Percentiles rank a stretch among this genome's conserved stretches.
phyloP scores from a whole-genome alignment of 2,113 vertebrate genomes.

The Sisor rabdophorus region DNA sequence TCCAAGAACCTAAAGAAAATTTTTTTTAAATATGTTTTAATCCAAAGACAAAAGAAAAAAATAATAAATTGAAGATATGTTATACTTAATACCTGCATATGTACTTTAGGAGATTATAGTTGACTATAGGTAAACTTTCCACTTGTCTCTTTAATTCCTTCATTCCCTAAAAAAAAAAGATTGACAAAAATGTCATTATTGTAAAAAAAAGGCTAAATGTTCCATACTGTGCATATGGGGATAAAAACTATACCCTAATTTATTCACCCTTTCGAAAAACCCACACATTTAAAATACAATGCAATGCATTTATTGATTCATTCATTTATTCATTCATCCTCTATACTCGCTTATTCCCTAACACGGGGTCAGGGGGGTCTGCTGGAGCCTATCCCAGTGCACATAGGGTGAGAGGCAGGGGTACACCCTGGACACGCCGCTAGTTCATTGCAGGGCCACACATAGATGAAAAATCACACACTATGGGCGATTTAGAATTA shows the following conservation, averaged over 20 bases:
- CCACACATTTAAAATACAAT: too few relatives aligned
- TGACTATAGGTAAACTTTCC: conserved; percentile 85
- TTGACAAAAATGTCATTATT: not conserved
- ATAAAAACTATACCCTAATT: not conserved
- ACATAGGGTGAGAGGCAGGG: too few relatives aligned
- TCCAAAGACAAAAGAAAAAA: not conserved
- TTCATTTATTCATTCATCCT: too few relatives aligned
- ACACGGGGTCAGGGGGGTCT: too few relatives aligned
- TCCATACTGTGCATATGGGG: not conserved
- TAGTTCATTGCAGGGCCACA: too few relatives aligned
- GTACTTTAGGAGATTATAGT: conserved; percentile 94
- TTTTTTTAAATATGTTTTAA: not conserved
- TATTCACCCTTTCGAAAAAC: not conserved
- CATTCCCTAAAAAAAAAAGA: conserved; percentile 72
- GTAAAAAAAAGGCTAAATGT: not conserved
- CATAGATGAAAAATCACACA: too few relatives aligned
- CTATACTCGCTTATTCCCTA: too few relatives aligned
- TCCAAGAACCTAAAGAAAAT: conserved; percentile 84
- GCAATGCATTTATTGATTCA: too few relatives aligned
- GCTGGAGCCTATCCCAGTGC: too few relatives aligned
- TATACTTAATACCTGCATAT: conserved; percentile 83
- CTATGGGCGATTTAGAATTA: too few relatives aligned
- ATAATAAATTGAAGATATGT: not conserved
- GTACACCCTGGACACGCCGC: too few relatives aligned
- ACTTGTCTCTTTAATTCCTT: conserved; percentile 85